Base-by-base conservation (phyloP, 1,140 invertebrate species). In the Magallana gigas region DNA sequence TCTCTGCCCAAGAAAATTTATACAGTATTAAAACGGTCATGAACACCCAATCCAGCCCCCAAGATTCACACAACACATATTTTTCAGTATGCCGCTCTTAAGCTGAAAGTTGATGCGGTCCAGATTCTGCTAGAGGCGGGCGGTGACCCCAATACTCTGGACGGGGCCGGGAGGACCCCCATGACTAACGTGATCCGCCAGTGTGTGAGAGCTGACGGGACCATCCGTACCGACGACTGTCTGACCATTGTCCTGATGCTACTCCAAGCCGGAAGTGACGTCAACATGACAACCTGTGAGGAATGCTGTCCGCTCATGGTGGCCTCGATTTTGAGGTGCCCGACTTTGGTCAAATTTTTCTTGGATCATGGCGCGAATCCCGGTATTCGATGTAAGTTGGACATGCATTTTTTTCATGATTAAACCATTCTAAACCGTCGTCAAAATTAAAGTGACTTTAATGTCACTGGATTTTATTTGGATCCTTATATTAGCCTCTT, bases 71-170 rank as follows among this genome's bases (percentile, higher is more conserved):
- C 36, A 36, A 1, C 36, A 3, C 2, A 36, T 5, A 36, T 83
- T 76, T 89, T 88, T 1, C 76, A 92, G 91, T 56, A 90, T 23
- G 90, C 89, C 7, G 88, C 85, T 4, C 18, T 88, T 4, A 82
- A 89, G 16, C 88, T 88, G 59, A 88, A 92, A 82, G 81, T 90
- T 8, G 57, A 83, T 0, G 90, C 85, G 8, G 89, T 91, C 1
- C 87, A 90, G 23, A 83, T 85, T 18, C 76, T 92, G 62, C 56
- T 92, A 2, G 16, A 60, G 7, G 36, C 64, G 12, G 88, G 89
- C 56, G 89, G 90, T 86, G 89, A 91, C 62, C 68, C 86, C 16
- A 90, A 92, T 60, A 85, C 83, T 14, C 29, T 89, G 16, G 90
- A 91, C 59, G 87, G 84, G 29, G 86, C 71, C 48, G 86, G 88